phyloP scores from a whole-genome alignment of 2,113 vertebrate species.

The Cynocephalus volans region DNA sequence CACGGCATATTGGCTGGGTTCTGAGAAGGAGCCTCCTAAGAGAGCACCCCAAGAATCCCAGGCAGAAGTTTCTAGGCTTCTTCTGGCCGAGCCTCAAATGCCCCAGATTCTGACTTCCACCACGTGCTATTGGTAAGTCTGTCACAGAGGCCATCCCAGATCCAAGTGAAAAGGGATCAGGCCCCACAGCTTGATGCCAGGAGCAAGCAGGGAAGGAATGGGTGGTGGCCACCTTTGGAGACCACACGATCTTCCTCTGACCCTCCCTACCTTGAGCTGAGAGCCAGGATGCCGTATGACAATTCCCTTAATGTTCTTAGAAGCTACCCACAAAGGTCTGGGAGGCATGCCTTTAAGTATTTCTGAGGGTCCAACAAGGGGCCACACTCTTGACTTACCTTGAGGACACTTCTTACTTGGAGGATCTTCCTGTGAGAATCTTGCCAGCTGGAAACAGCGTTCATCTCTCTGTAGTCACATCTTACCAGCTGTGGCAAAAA shows the following conservation, averaged over 20 bases:
- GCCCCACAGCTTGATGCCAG: no score
- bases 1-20: rapidly evolving
- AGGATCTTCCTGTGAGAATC: neutral
- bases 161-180: neutral
- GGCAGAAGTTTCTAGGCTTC: neutral
- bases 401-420: neutral
- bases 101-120: neutral
- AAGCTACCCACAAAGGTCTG: no score
- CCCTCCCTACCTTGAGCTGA: no score
- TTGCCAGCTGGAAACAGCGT: neutral
- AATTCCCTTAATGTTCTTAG: neutral
- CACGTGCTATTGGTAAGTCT: neutral
- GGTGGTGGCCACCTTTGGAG: neutral
- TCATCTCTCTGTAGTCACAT: neutral
- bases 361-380: neutral
- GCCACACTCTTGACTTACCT: neutral
- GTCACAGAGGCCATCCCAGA: no score
- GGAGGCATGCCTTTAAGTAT: neutral
- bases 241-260: neutral
- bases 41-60: neutral
- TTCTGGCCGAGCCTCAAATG: neutral
- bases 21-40: neutral
- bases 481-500: neutral
- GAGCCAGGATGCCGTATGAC: neutral
- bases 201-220: neutral